Evolutionary conservation across 2,113 vertebrate species (phyloP).

Genomic region (Regulus satrapa): DNA sequence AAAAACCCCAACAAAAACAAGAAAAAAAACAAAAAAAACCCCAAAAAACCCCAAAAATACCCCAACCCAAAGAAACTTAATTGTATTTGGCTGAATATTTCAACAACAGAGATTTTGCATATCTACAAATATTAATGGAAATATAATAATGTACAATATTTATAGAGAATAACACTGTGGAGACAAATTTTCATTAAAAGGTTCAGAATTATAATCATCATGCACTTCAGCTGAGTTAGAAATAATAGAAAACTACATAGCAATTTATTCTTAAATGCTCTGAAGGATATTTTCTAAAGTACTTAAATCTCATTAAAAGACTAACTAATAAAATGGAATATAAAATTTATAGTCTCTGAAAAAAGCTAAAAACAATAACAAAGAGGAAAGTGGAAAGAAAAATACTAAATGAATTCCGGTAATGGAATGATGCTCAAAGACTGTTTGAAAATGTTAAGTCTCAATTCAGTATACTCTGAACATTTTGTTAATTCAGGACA

Average conservation of each 20-base stretch:
- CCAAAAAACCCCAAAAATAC: no score
- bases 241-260: background rate
- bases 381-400: background rate
- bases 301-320: background rate
- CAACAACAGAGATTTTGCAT: background rate
- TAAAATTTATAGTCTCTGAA: background rate
- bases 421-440: background rate
- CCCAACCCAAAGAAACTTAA: no score
- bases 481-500: background rate
- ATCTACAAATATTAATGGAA: background rate
- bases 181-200: background rate
- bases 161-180: background rate
- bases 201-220: background rate
- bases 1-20: no score
- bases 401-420: background rate
- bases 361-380: background rate
- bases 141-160: background rate
- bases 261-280: background rate
- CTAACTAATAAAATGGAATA: background rate
- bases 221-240: background rate
- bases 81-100: background rate
- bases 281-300: background rate
- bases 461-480: background rate
- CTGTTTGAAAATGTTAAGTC: background rate
- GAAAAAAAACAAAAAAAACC: no score